These are phyloP conservation scores for Coracias cyanogaster DNA, from an alignment of 2,797 vertebrate genomes.

Conservation along the genomic window DNA sequence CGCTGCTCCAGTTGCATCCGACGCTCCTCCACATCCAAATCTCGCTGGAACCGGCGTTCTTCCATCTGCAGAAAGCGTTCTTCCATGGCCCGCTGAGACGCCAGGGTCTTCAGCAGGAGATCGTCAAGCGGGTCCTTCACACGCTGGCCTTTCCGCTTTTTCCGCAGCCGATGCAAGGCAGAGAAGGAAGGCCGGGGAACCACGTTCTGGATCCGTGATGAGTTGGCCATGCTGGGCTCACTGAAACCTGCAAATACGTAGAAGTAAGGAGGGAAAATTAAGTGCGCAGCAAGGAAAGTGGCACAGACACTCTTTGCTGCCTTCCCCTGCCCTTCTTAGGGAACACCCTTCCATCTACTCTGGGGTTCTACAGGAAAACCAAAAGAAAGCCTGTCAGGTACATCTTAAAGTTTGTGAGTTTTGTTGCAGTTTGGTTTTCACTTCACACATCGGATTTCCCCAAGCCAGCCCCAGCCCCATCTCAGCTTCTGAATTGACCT, in stretches of 20 bases:
- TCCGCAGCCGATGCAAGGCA: conserved; percentile 79
- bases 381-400: not conserved
- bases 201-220: conserved; percentile 59
- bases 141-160: conserved; percentile 78
- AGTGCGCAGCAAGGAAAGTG: not conserved
- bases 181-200: conserved; percentile 76
- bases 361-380: not conserved
- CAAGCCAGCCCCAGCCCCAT: not conserved
- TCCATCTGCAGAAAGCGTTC: conserved; percentile 86
- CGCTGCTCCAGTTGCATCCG: conserved; percentile 85
- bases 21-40: conserved; percentile 83
- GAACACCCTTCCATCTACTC: not conserved
- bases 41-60: conserved; percentile 82
- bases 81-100: conserved; percentile 50
- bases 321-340: not conserved
- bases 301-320: not conserved
- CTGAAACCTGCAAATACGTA: conserved; percentile 79
- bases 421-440: not conserved
- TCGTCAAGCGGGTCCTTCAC: conserved; percentile 72
- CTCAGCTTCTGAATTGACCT: not conserved
- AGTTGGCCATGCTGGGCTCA: conserved; percentile 80
- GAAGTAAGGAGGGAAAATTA: not conserved
- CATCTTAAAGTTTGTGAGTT: not conserved
- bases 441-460: not conserved
- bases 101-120: conserved; percentile 80